These are phyloP conservation scores for Chrysina gloriosa DNA, from an alignment of 2,888 invertebrate genomes.

Conservation along the genomic window DNA sequence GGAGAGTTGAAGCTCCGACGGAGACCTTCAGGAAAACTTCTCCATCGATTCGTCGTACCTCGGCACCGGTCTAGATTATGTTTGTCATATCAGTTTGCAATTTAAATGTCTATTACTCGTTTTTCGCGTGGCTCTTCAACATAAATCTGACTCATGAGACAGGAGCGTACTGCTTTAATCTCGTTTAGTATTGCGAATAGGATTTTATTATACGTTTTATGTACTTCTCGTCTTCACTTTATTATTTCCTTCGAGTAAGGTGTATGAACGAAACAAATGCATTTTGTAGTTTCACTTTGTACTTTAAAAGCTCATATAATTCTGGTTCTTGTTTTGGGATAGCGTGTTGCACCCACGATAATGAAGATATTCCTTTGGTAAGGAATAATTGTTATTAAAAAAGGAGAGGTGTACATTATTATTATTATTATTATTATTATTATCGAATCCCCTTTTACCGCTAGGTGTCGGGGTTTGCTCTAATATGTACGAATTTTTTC, in stretches of 20 bases:
- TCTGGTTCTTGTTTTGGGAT: too few species aligned
- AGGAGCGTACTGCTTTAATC: slow-evolving; percentile 16
- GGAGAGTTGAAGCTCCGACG: slow-evolving; percentile 42
- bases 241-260: slow-evolving; percentile 6
- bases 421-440: too few species aligned
- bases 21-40: slow-evolving; percentile 42
- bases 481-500: too few species aligned
- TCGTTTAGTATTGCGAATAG: slow-evolving; percentile 8
- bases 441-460: too few species aligned
- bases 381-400: too few species aligned
- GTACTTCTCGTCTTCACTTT: slow-evolving; percentile 14
- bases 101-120: slow-evolving; percentile 51
- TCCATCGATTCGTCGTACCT: slow-evolving; percentile 51
- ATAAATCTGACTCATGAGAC: slow-evolving; percentile 48
- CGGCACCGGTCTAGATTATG: slow-evolving; percentile 52
- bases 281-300: background rate
- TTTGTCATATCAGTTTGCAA: slow-evolving; percentile 54
- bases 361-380: too few species aligned
- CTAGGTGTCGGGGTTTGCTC: too few species aligned
- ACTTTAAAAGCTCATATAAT: too few species aligned
- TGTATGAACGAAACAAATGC: background rate
- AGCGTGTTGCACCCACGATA: too few species aligned
- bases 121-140: slow-evolving; percentile 52
- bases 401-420: too few species aligned
- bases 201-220: slow-evolving; percentile 9